Percentiles rank a stretch among this genome's conserved stretches.
Conservation (phyloP, 1,140 invertebrate species). For the Triops longicaudatus region DNA sequence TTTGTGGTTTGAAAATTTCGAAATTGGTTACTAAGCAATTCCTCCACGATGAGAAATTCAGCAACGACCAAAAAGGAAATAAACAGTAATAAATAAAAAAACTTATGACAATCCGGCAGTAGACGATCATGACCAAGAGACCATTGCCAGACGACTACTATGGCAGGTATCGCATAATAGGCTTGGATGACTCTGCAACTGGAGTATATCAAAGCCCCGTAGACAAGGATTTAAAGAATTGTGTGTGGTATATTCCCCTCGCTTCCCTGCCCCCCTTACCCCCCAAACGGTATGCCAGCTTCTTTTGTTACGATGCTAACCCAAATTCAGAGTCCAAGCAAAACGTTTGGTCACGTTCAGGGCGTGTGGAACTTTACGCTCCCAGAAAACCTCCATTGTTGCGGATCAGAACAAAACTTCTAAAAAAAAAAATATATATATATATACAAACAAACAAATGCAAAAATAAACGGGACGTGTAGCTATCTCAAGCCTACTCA, state of each 20-base stretch:
- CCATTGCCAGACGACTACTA: background rate
- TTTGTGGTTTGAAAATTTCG: background rate
- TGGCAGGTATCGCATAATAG: background rate
- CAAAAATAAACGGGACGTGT: background rate
- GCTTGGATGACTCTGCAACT: slow-evolving; percentile 14
- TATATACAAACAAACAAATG: too few relatives aligned
- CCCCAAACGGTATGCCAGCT: background rate
- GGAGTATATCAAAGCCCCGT: slow-evolving; percentile 1
- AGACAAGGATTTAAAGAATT: background rate
- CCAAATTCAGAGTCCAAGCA: slow-evolving; percentile 7
- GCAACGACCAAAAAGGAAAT: background rate
- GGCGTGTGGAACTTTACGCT: slow-evolving; percentile 5
- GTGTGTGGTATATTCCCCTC: slow-evolving; percentile 4
- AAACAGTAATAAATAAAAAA: background rate
- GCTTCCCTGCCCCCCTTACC: background rate
- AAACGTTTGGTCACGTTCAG: slow-evolving; percentile 14
- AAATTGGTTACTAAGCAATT: background rate
- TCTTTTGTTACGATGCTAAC: slow-evolving; percentile 8
- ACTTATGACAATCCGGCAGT: background rate
- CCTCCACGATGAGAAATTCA: background rate
- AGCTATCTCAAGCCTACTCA: background rate
- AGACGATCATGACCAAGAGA: slow-evolving; percentile 5
- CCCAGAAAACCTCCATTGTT: background rate
- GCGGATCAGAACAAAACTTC: background rate
- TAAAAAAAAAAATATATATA: too few relatives aligned